Conservation (phyloP, 2,113 vertebrate species). For the Ailurus styani region DNA sequence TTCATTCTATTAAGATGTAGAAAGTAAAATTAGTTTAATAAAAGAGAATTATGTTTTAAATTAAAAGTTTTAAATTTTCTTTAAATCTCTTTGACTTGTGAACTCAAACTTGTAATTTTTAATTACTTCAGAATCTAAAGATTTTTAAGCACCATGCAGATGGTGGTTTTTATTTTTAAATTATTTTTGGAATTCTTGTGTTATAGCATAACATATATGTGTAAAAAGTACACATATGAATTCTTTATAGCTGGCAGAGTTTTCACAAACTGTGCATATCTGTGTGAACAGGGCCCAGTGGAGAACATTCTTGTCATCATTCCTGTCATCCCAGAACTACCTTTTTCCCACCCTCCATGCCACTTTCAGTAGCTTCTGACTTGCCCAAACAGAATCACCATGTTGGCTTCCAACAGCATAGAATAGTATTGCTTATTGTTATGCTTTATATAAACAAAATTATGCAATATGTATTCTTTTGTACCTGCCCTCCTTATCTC, state of each 20-base stretch:
- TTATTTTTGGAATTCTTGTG: background rate
- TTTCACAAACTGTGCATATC: background rate
- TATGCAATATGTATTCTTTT: background rate
- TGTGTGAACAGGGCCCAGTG: background rate
- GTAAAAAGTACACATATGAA: background rate
- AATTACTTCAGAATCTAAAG: background rate
- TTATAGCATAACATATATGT: background rate
- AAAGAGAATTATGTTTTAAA: background rate
- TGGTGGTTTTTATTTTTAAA: background rate
- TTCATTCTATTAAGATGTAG: background rate
- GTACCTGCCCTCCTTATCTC: background rate
- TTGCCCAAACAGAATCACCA: background rate
- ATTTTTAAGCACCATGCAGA: background rate
- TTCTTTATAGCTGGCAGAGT: background rate
- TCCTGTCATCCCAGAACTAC: background rate
- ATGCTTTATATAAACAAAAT: background rate
- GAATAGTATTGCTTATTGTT: background rate
- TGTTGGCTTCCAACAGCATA: background rate
- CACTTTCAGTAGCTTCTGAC: background rate
- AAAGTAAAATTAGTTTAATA: background rate
- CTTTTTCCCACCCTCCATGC: background rate
- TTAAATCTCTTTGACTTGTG: background rate
- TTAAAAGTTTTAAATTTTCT: conserved; percentile 14
- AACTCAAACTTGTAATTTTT: background rate
- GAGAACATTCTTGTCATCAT: background rate